Percentiles rank a stretch among this genome's conserved stretches.
Evolutionary conservation across 2,888 invertebrate genomes (phyloP).

Genomic region (Lasioglossum vierecki): DNA sequence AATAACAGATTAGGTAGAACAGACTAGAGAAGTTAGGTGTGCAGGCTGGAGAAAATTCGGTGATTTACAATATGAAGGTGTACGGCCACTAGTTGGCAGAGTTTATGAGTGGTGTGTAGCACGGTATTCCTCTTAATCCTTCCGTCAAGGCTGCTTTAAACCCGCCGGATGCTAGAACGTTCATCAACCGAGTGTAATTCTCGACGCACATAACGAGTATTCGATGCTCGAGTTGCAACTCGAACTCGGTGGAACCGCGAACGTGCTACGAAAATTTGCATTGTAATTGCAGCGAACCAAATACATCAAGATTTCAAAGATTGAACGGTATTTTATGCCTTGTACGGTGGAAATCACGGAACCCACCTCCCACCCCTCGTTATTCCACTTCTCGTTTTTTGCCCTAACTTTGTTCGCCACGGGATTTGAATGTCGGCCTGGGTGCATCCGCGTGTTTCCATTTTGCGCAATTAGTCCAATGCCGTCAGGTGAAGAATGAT

Average conservation of each 20-base stretch:
- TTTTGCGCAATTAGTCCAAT: conserved; percentile 19
- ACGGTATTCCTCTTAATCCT: conserved; percentile 9
- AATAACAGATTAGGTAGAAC: neutral
- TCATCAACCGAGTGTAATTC: conserved; percentile 12
- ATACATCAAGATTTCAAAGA: neutral
- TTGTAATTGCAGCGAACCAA: neutral
- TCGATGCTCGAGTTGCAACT: neutral
- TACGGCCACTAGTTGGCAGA: neutral
- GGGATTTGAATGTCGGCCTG: neutral
- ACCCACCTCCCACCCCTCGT: neutral
- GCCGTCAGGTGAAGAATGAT: conserved; percentile 9
- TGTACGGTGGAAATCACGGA: neutral
- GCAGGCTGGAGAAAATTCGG: neutral
- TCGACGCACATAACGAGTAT: conserved; percentile 6
- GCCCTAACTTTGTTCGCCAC: conserved; percentile 7
- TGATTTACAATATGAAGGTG: conserved; percentile 8
- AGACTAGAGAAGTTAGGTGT: no score
- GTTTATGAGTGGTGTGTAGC: conserved; percentile 8
- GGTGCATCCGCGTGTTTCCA: neutral
- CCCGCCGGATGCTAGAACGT: neutral
- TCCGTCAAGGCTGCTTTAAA: conserved; percentile 11
- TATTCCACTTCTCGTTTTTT: neutral
- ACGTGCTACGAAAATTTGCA: neutral
- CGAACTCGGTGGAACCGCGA: neutral
- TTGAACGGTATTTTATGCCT: conserved; percentile 2